These are phyloP conservation scores for Indri indri DNA, from an alignment of 2,113 vertebrate genomes.

Conservation along the genomic window DNA sequence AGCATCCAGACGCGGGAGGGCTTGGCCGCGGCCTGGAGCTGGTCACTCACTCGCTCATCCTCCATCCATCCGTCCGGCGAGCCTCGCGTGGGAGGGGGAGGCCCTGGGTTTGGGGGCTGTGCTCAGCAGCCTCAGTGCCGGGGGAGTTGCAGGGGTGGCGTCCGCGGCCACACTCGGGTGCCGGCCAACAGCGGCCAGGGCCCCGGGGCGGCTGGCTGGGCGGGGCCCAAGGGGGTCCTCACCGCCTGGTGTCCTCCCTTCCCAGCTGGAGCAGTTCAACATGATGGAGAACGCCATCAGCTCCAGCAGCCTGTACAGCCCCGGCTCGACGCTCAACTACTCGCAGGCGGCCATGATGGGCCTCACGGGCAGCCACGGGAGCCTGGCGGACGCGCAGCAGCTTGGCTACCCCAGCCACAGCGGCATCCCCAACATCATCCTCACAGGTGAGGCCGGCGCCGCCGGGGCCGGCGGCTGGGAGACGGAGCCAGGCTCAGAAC, in stretches of 20 bases:
- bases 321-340: conserved; percentile 97
- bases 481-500: not conserved
- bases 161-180: not conserved
- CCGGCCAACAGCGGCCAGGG: too few species aligned
- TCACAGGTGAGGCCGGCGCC: conserved; percentile 91
- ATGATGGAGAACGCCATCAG: conserved; percentile 97
- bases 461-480: not conserved
- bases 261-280: conserved; percentile 98
- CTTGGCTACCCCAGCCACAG: conserved; percentile 93
- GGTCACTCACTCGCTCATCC: not conserved
- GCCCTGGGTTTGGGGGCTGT: not conserved
- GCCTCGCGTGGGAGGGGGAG: too few species aligned
- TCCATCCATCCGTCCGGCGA: not conserved
- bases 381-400: conserved; percentile 92
- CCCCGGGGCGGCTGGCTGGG: not conserved
- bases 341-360: conserved; percentile 99
- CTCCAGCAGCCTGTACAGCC: conserved; percentile 94
- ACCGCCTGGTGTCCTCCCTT: not conserved
- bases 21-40: not conserved
- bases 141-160: not conserved
- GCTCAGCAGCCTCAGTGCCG: not conserved
- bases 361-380: conserved; percentile 91
- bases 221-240: not conserved
- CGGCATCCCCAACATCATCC: conserved; percentile 99
- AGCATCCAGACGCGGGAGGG: not conserved